Conservation (phyloP, 64 coral and sea anemone species). For the Acropora yongei region DNA sequence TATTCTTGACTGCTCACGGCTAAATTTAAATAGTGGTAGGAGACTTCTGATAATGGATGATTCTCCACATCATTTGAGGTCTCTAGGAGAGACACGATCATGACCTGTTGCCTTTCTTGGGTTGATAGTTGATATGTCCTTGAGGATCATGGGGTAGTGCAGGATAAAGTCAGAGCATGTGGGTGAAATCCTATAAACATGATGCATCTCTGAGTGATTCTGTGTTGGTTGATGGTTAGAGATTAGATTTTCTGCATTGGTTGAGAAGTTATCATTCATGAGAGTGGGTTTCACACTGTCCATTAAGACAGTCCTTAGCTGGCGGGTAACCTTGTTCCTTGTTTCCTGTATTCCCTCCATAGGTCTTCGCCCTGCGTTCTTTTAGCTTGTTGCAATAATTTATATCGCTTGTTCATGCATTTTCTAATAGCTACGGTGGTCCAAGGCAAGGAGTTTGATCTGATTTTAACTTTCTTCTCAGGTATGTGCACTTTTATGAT, state of each 20-base stretch:
- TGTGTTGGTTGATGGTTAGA: no score
- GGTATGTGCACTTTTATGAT: slow-evolving; percentile 45
- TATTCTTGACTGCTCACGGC: no score
- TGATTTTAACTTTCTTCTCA: slow-evolving; percentile 64
- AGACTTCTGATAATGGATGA: no score
- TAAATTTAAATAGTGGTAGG: no score
- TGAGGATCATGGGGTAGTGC: background rate
- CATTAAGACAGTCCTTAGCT: background rate
- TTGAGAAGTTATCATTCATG: no score
- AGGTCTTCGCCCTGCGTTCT: background rate
- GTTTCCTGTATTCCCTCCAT: background rate
- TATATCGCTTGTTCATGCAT: slow-evolving; percentile 22
- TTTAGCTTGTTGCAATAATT: background rate
- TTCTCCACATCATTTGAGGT: background rate
- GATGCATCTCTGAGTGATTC: background rate
- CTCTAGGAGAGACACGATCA: background rate
- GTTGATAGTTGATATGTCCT: background rate
- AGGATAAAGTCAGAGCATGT: background rate
- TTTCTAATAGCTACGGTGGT: slow-evolving; percentile 66
- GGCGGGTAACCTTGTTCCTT: background rate
- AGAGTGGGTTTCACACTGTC: background rate
- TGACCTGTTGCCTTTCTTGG: background rate
- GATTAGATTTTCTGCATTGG: no score
- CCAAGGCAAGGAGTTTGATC: slow-evolving; percentile 58
- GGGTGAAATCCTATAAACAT: background rate